Percentiles rank a stretch among this genome's conserved stretches.
Evolutionary conservation across 2,888 invertebrate species (phyloP).

Genomic region (Gortyna flavago): DNA sequence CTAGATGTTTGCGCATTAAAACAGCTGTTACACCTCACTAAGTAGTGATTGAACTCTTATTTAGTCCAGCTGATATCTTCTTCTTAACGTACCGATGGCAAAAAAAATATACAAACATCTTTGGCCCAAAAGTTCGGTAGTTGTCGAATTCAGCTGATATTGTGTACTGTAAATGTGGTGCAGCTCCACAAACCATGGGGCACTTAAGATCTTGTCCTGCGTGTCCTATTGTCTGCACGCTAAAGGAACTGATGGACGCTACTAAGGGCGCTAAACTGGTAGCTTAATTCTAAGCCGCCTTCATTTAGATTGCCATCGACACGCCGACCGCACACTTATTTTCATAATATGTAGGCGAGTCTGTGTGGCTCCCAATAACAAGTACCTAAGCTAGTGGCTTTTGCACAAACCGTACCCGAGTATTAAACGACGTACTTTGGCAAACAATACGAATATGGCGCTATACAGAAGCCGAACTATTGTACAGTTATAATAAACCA

Average conservation of each 20-base stretch:
- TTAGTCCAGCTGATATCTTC: not conserved
- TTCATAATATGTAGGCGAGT: not conserved
- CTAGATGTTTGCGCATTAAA: slow-evolving; percentile 4
- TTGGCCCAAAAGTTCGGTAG: not conserved
- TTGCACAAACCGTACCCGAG: not conserved
- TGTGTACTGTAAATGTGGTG: not conserved
- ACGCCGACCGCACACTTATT: not conserved
- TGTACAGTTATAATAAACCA: slow-evolving; percentile 47
- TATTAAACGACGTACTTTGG: not conserved
- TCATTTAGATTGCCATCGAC: too few species aligned
- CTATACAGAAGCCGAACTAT: slow-evolving; percentile 39
- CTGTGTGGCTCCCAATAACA: not conserved
- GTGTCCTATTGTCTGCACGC: not conserved
- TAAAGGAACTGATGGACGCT: not conserved
- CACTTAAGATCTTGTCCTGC: not conserved
- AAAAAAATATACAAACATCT: not conserved
- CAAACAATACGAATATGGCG: slow-evolving; percentile 44
- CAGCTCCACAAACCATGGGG: not conserved
- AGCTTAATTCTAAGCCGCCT: too few species aligned
- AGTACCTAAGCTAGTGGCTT: not conserved
- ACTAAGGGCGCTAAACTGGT: not conserved
- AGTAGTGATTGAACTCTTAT: not conserved
- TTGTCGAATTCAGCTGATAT: not conserved
- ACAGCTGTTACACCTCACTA: not conserved
- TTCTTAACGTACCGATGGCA: not conserved